Evolutionary conservation across 2,888 invertebrate genomes (phyloP).

Genomic region (Mesopsocus fuscifrons): DNA sequence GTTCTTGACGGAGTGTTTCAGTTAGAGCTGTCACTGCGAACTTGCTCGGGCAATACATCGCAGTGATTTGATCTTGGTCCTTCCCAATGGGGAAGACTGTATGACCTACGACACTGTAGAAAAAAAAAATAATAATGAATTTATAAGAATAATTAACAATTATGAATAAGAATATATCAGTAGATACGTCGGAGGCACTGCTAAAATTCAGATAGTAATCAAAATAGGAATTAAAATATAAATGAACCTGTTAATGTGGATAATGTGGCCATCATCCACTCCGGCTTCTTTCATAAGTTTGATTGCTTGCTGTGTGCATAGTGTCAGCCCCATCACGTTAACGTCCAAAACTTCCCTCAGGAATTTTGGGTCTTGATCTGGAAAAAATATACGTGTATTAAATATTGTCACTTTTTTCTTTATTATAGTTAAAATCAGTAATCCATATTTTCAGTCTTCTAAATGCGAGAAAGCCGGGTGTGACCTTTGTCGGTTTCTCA

Average conservation of each 20-base stretch:
- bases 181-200: slow-evolving; percentile 4
- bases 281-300: slow-evolving; percentile 15
- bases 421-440: not conserved
- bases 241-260: slow-evolving; percentile 18
- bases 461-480: too few relatives aligned
- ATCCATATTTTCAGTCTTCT: not conserved
- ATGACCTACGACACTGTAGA: slow-evolving; percentile 26
- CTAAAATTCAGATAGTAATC: too few relatives aligned
- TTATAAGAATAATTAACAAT: slow-evolving; percentile 4
- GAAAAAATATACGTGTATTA: too few relatives aligned
- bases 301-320: slow-evolving; percentile 15
- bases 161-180: slow-evolving; percentile 1
- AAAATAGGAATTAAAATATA: too few relatives aligned
- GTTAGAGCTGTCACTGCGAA: slow-evolving; percentile 33
- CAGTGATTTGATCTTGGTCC: slow-evolving; percentile 20
- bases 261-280: slow-evolving; percentile 17
- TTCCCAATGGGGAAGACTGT: slow-evolving; percentile 22
- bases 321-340: slow-evolving; percentile 15
- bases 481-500: too few relatives aligned
- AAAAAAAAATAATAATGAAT: slow-evolving; percentile 5
- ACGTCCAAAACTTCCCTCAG: slow-evolving; percentile 16
- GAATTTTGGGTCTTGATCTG: slow-evolving; percentile 15
- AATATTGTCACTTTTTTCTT: too few relatives aligned
- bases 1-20: slow-evolving; percentile 30
- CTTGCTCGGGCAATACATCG: slow-evolving; percentile 34